Conservation (phyloP, 2,113 vertebrate species). For the Clarias gariepinus region DNA sequence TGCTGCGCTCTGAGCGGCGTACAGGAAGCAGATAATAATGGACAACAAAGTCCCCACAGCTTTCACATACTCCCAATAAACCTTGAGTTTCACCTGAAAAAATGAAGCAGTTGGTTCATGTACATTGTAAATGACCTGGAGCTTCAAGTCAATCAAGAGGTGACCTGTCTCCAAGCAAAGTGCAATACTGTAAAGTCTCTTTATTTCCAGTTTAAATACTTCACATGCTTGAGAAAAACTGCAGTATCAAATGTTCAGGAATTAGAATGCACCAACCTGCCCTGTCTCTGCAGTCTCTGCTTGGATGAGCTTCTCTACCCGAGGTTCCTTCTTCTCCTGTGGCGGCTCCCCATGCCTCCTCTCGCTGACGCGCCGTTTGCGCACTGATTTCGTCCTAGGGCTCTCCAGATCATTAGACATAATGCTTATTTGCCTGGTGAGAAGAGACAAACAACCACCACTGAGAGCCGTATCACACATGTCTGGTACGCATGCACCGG, state of each 20-base stretch:
- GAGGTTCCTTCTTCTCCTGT: conserved; percentile 65
- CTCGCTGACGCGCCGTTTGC: conserved; percentile 71
- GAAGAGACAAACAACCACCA: neutral
- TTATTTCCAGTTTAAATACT: neutral
- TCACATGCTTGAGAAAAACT: neutral
- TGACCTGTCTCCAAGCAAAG: neutral
- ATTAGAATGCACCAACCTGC: conserved; percentile 68
- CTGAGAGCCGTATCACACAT: neutral
- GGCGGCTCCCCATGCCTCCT: conserved; percentile 68
- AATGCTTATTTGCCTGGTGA: conserved; percentile 84
- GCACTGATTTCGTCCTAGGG: conserved; percentile 70
- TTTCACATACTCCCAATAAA: conserved; percentile 88
- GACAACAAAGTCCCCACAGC: conserved; percentile 78
- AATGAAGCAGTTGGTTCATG: neutral
- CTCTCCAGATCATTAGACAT: conserved; percentile 84
- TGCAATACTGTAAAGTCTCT: neutral
- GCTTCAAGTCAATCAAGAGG: too few species aligned
- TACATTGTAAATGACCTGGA: neutral
- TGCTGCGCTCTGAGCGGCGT: conserved; percentile 83
- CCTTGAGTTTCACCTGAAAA: conserved; percentile 82
- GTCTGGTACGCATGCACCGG: neutral
- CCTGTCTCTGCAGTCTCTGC: conserved; percentile 83
- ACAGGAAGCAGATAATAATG: conserved; percentile 80
- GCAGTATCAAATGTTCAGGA: neutral
- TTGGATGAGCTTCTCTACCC: conserved; percentile 77